These are phyloP conservation scores for Willisornis vidua DNA, from an alignment of 2,113 vertebrate species.

Conservation along the genomic window DNA sequence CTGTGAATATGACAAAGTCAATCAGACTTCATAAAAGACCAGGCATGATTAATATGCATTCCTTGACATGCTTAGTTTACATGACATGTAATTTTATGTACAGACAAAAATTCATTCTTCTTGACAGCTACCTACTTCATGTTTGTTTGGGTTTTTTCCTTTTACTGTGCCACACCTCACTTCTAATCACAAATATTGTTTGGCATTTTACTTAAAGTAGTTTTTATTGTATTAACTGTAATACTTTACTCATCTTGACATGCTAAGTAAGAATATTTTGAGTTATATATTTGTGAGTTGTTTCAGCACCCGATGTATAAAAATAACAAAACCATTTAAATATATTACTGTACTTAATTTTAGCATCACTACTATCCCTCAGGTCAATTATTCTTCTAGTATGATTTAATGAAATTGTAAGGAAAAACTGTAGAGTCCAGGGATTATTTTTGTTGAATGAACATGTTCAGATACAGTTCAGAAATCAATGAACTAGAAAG, in stretches of 20 bases:
- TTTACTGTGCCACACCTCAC: neutral
- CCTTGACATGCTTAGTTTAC: neutral
- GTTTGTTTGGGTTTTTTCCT: neutral
- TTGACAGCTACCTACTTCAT: neutral
- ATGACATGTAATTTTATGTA: neutral
- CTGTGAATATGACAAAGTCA: neutral
- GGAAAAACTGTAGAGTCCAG: neutral
- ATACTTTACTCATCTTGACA: neutral
- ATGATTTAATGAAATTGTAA: slow-evolving; percentile 6
- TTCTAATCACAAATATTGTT: neutral
- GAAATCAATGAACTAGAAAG: slow-evolving; percentile 46
- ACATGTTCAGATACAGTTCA: slow-evolving; percentile 31
- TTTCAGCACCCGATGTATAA: neutral
- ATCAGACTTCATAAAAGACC: neutral
- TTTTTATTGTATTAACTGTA: neutral
- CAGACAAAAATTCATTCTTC: neutral
- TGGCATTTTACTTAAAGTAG: neutral
- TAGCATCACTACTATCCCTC: neutral
- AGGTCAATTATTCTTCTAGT: slow-evolving; percentile 6
- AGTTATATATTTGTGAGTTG: neutral
- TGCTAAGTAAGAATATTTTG: neutral
- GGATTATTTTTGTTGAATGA: slow-evolving; percentile 49
- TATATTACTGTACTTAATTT: neutral
- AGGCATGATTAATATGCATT: neutral
- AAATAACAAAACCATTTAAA: neutral